Percentiles rank a stretch among this genome's conserved stretches.
Evolutionary conservation across 2,797 vertebrate genomes (phyloP).

Genomic region (Rhynchotus rufescens): DNA sequence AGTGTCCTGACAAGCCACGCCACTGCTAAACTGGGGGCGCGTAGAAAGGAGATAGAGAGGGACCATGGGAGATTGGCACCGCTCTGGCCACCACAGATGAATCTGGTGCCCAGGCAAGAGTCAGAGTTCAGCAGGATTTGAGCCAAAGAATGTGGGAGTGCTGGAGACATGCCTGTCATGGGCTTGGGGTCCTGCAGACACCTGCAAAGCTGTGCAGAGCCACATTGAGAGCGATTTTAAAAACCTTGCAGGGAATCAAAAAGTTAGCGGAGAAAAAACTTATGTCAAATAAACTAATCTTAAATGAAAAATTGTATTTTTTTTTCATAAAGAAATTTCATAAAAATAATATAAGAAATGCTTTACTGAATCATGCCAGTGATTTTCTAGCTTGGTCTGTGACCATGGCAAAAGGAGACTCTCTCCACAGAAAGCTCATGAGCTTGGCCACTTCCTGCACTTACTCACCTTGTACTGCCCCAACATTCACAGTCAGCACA

Average conservation of each 20-base stretch:
- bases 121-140: neutral
- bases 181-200: neutral
- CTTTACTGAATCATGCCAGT: neutral
- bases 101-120: neutral
- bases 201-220: neutral
- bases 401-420: neutral
- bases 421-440: neutral
- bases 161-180: accelerated
- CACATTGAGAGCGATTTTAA: neutral
- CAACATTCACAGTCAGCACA: neutral
- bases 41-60: neutral
- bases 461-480: accelerated
- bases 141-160: neutral
- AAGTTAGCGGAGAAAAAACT: neutral
- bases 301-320: neutral
- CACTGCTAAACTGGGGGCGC: neutral
- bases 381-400: neutral
- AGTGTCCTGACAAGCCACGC: neutral
- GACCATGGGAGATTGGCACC: neutral
- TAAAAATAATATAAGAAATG: neutral
- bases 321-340: accelerated
- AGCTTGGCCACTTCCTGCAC: neutral
- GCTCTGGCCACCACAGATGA: neutral
- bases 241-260: neutral
- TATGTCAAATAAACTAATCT: neutral